A percentile compares a stretch with the other conserved stretches of the same genome.
These are phyloP conservation scores for Syrmaticus mikado DNA, from an alignment of 2,113 vertebrate species.

Conservation along the genomic window DNA sequence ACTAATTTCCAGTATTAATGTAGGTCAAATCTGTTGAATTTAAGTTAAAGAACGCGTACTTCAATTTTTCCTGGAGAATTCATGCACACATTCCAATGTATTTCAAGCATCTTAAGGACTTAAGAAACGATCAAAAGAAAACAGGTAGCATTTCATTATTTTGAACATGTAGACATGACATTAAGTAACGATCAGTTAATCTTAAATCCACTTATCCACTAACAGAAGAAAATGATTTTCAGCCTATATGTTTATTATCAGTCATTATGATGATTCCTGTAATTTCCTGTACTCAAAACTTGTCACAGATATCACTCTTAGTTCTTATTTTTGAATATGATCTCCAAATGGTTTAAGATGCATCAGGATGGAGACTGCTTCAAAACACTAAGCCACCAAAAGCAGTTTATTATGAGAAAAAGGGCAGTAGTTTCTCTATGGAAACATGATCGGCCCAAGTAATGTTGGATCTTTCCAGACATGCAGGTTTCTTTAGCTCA, in stretches of 20 bases:
- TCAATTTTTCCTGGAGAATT: background rate
- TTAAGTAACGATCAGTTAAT: background rate
- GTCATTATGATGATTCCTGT: background rate
- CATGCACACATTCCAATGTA: background rate
- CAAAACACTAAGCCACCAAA: background rate
- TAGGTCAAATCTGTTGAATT: background rate
- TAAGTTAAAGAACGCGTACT: background rate
- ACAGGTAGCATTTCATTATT: background rate
- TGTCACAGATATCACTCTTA: background rate
- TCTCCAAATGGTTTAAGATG: background rate
- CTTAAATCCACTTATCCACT: background rate
- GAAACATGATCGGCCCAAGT: background rate
- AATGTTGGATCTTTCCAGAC: background rate
- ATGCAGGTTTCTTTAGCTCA: background rate
- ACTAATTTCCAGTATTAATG: constrained; percentile 24
- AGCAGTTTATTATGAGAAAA: background rate
- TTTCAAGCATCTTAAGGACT: background rate
- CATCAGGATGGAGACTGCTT: background rate
- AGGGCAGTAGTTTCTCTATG: fast-evolving
- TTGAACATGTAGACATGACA: background rate
- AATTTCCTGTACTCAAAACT: background rate
- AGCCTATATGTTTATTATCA: background rate
- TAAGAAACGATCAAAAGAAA: background rate
- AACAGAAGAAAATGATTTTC: background rate
- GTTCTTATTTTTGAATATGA: background rate